Evolutionary conservation across 1,140 invertebrate species (phyloP).

Genomic region (Armadillidium nasatum): DNA sequence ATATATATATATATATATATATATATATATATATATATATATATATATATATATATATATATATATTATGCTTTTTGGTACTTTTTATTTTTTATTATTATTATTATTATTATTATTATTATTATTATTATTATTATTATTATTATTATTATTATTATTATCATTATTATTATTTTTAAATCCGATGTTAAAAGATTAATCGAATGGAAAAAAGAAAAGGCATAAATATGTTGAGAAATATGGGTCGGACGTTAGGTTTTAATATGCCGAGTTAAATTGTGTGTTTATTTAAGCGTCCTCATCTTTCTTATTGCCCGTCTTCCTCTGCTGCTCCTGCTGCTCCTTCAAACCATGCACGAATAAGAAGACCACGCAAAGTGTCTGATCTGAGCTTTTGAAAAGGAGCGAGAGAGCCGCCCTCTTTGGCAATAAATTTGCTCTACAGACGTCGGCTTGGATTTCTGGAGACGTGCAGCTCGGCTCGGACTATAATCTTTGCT

Average conservation of each 20-base stretch:
- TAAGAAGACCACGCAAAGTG: constrained; percentile 5
- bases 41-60: too few species aligned
- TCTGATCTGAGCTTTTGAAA: constrained; percentile 12
- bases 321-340: background rate
- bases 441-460: background rate
- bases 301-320: background rate
- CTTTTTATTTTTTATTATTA: too few species aligned
- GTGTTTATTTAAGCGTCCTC: constrained; percentile 9
- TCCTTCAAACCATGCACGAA: background rate
- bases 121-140: too few species aligned
- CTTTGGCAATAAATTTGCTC: constrained; percentile 10
- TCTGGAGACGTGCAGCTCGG: constrained; percentile 7
- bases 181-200: background rate
- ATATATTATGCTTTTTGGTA: too few species aligned
- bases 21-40: too few species aligned
- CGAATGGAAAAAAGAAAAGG: background rate
- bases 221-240: background rate
- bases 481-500: constrained; percentile 3
- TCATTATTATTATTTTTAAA: too few species aligned
- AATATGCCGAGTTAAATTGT: background rate
- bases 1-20: too few species aligned
- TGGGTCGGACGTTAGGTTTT: constrained; percentile 3
- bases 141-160: too few species aligned
- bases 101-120: too few species aligned
- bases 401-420: constrained; percentile 3